Evolutionary conservation across 1,140 invertebrate species (phyloP).

Genomic region (Charaxes varanes): DNA sequence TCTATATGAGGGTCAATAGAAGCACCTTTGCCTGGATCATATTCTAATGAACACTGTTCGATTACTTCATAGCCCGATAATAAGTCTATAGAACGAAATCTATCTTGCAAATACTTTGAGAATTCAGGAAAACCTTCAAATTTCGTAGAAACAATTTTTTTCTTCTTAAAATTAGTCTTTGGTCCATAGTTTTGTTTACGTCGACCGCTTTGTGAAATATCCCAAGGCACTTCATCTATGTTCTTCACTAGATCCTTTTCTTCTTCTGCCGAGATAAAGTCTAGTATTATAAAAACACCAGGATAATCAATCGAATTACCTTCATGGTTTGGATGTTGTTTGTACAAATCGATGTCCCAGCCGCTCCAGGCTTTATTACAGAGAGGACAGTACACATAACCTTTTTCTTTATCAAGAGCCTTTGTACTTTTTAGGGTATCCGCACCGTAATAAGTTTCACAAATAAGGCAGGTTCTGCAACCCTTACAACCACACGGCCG

Average conservation of each 20-base stretch:
- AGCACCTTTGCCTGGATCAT: constrained; percentile 88
- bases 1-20: constrained; percentile 98
- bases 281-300: constrained; percentile 81
- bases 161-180: constrained; percentile 98
- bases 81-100: constrained; percentile 79
- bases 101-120: constrained; percentile 88
- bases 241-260: constrained; percentile 79
- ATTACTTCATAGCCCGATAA: constrained; percentile 89
- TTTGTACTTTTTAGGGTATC: constrained; percentile 52
- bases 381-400: constrained; percentile 83
- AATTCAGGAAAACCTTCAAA: constrained; percentile 93
- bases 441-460: constrained; percentile 83
- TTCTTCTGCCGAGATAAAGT: constrained; percentile 87
- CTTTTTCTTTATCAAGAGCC: constrained; percentile 69
- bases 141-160: constrained; percentile 84
- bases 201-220: constrained; percentile 94
- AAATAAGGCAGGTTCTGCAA: constrained; percentile 89
- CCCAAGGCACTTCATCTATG: constrained; percentile 91
- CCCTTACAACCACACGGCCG: constrained; percentile 94
- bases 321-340: constrained; percentile 80
- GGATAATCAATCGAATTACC: constrained; percentile 77
- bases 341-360: constrained; percentile 77
- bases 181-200: constrained; percentile 99
- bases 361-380: constrained; percentile 85
- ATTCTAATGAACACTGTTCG: constrained; percentile 98